Conservation (phyloP, 2,888 invertebrate genomes). For the Hydriomena furcata region DNA sequence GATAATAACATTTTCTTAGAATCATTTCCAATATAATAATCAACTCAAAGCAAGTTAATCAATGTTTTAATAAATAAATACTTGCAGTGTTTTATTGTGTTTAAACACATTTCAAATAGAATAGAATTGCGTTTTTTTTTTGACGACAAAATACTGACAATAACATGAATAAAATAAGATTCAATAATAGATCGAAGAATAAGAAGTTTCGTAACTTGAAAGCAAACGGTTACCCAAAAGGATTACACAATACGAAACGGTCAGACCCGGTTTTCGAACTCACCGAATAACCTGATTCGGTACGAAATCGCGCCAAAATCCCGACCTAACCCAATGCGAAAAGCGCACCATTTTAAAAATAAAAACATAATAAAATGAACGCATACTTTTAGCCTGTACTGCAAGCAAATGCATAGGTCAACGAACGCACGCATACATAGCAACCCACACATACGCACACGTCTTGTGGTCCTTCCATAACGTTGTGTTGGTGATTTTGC, state of each 20-base stretch:
- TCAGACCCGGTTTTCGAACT: conserved; percentile 44
- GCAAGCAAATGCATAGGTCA: conserved; percentile 81
- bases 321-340: conserved; percentile 79
- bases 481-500: conserved; percentile 75
- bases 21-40: too few relatives aligned
- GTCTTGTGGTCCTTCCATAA: conserved; percentile 49
- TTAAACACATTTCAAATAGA: too few relatives aligned
- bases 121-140: too few relatives aligned
- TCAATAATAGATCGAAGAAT: too few relatives aligned
- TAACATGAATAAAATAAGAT: too few relatives aligned
- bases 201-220: conserved; percentile 42
- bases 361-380: conserved; percentile 82
- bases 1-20: too few relatives aligned
- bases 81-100: too few relatives aligned
- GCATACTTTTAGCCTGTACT: conserved; percentile 83
- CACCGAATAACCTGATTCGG: conserved; percentile 33
- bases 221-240: conserved; percentile 47
- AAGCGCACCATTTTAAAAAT: conserved; percentile 79
- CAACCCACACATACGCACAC: conserved; percentile 48
- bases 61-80: too few relatives aligned
- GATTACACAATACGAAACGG: conserved; percentile 47
- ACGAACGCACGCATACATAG: conserved; percentile 69
- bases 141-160: too few relatives aligned
- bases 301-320: conserved; percentile 39
- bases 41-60: too few relatives aligned